Evolutionary conservation across 2,888 invertebrate genomes (phyloP), one percentile per base, ranked within the genome.

Genomic region (Apamea crenata): DNA sequence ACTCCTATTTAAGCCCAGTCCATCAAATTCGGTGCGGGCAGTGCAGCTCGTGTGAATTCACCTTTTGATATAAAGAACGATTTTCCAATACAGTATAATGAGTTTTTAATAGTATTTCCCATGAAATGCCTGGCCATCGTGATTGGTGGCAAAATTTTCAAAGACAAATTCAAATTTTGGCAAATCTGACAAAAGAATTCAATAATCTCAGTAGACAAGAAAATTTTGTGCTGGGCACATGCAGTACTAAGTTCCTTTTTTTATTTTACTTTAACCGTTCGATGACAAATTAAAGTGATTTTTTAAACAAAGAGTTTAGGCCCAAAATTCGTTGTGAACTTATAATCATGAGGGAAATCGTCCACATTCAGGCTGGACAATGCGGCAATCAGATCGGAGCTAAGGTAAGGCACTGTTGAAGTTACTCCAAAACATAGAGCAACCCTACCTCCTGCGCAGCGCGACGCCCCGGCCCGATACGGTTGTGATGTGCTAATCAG

Each of bases 321-420:
- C 83, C 78, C 93, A 53, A 95, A 95, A 95, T 95, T 94, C 12
- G 85, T 89, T 82, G 94, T 94, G 89, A 96, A 95, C 71, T 65
- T 78, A 83, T 77, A 87, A 94, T 90, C 89, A 98, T 98, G 98
- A 97, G 98, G 97, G 98, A 98, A 97, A 98, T 98, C 94, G 98
- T 98, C 89, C 98, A 98, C 95, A 97, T 98, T 91, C 98, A 98
- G 95, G 98, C 95, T 85, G 96, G 96, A 84, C 95, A 95, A 92
- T 96, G 96, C 90, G 96, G 96, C 36, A 96, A 96, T 97, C 98
- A 98, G 96, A 98, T 98, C 91, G 98, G 98, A 90, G 98, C 98
- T 80, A 98, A 98, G 97, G 98, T 98, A 94, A 93, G 67, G 3
- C 53, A 44, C 12, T 97, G 97, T 8, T 67, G 3, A 65, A 78